A percentile compares a stretch with the other conserved stretches of the same genome.
phyloP scores from a whole-genome alignment of 2,888 invertebrate genomes.

The Drosophila atripex region DNA sequence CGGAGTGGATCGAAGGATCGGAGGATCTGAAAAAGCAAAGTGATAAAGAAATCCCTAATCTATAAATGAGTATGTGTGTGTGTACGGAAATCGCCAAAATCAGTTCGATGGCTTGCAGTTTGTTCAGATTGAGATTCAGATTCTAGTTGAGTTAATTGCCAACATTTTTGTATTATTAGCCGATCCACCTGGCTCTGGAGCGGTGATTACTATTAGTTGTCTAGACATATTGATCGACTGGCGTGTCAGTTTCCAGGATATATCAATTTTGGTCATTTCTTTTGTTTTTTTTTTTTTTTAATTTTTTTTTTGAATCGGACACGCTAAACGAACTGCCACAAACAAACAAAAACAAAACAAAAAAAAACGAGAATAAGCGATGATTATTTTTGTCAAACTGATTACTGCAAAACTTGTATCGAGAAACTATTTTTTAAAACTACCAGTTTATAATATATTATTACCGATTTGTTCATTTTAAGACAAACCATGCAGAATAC shows the following conservation, averaged over 20 bases:
- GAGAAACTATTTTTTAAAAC: slow-evolving; percentile 40
- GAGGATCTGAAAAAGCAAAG: slow-evolving; percentile 64
- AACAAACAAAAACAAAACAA: slow-evolving; percentile 7
- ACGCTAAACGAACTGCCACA: slow-evolving; percentile 42
- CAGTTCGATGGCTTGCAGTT: slow-evolving; percentile 36
- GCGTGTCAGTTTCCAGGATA: slow-evolving; percentile 24
- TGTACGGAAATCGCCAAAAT: slow-evolving; percentile 15
- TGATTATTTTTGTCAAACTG: slow-evolving; percentile 36
- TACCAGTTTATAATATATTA: slow-evolving; percentile 25
- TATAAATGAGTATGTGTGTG: slow-evolving; percentile 23
- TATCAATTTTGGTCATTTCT: slow-evolving; percentile 1
- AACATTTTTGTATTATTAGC: slow-evolving; percentile 22
- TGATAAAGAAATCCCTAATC: slow-evolving; percentile 62
- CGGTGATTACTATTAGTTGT: slow-evolving; percentile 38
- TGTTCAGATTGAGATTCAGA: slow-evolving; percentile 24
- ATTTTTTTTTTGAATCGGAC: slow-evolving; percentile 5
- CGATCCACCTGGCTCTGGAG: slow-evolving; percentile 15
- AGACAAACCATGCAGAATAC: slow-evolving; percentile 36
- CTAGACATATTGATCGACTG: slow-evolving; percentile 17
- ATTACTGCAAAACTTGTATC: slow-evolving; percentile 16
- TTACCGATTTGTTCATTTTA: slow-evolving; percentile 45
- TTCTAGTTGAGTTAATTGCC: slow-evolving; percentile 30
- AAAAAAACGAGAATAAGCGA: slow-evolving; percentile 25
- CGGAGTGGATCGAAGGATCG: slow-evolving; percentile 3
- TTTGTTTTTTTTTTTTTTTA: background rate